Conservation (phyloP, 2,113 vertebrate genomes). For the Pseudonaja textilis region DNA sequence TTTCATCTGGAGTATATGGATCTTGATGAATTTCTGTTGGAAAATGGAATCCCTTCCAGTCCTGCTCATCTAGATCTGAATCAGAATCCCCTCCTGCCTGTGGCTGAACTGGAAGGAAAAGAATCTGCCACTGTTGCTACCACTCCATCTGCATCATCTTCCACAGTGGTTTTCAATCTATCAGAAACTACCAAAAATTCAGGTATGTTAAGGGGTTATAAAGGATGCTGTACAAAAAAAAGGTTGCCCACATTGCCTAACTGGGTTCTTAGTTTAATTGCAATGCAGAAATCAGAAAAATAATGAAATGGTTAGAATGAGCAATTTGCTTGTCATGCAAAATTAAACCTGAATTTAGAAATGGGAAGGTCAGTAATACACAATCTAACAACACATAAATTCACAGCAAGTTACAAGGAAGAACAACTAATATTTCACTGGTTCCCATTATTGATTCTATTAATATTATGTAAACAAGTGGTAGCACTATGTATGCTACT, state of each 20-base stretch:
- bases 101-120: conserved; percentile 77
- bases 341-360: neutral
- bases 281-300: neutral
- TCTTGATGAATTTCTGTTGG: conserved; percentile 96
- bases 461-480: neutral
- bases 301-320: neutral
- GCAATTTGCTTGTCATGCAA: neutral
- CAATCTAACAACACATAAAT: neutral
- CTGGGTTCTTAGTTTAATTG: conserved; percentile 9
- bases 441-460: neutral
- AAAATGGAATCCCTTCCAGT: conserved; percentile 92
- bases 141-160: conserved; percentile 71
- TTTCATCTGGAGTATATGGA: conserved; percentile 99
- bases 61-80: conserved; percentile 77
- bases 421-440: neutral
- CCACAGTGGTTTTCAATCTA: conserved; percentile 71
- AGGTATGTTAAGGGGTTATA: conserved; percentile 60
- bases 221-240: conserved; percentile 7
- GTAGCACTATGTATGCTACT: neutral
- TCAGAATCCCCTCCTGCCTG: conserved; percentile 79
- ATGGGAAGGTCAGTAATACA: neutral
- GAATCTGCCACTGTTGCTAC: conserved; percentile 64
- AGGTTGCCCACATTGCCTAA: neutral
- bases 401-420: neutral
- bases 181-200: conserved; percentile 74